Conservation (phyloP, 2,113 vertebrate genomes). For the Brachyhypopomus occidentalis region DNA sequence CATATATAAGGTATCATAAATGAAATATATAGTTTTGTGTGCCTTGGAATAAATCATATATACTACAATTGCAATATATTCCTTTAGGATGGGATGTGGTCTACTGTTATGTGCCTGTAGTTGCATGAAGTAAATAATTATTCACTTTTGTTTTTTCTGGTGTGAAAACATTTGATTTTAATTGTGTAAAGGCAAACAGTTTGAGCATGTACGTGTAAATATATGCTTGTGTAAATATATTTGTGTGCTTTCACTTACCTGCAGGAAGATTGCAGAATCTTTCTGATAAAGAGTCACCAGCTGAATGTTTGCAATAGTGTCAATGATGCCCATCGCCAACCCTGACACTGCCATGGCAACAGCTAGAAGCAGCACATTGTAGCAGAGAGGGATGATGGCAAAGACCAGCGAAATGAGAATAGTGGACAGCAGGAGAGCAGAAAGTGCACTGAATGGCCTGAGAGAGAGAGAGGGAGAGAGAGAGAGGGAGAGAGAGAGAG, state of each 20-base stretch:
- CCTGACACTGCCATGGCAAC: conserved; percentile 91
- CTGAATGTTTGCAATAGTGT: conserved; percentile 95
- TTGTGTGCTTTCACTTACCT: conserved; percentile 76
- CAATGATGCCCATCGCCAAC: conserved; percentile 93
- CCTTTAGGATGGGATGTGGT: too few species aligned
- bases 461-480: background rate
- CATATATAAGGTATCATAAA: too few species aligned
- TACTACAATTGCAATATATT: too few species aligned
- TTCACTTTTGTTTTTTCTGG: too few species aligned
- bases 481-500: background rate
- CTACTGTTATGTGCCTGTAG: too few species aligned
- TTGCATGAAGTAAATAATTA: too few species aligned
- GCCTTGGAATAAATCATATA: too few species aligned
- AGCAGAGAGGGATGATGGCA: conserved; percentile 90
- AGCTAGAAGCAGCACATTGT: conserved; percentile 85
- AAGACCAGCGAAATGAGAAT: conserved; percentile 91
- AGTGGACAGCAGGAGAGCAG: conserved; percentile 82
- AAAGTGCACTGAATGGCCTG: conserved; percentile 85
- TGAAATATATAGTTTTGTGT: too few species aligned
- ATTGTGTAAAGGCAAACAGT: too few species aligned
- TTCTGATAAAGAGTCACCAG: conserved; percentile 93
- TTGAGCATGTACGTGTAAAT: background rate
- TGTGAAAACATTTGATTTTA: too few species aligned
- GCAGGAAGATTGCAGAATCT: conserved; percentile 91
- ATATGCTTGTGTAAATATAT: background rate